Base-by-base conservation (phyloP, 2,888 invertebrate genomes). In the Candidula unifasciata region DNA sequence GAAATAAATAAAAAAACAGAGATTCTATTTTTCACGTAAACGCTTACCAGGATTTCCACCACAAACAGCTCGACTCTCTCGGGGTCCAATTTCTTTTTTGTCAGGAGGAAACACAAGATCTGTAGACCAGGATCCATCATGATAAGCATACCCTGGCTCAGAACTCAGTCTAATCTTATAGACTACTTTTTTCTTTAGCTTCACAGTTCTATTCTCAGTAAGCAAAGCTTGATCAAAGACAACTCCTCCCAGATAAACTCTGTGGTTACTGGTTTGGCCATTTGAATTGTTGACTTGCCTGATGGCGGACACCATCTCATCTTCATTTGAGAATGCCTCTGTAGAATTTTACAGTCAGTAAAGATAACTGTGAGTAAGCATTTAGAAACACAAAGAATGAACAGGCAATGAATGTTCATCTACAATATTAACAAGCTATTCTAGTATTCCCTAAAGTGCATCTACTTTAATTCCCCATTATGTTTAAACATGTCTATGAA, bases 71-170 rank as follows among this genome's bases (percentile, higher is more conserved):
- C 90, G 89, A 5, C 94, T 93, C 80, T 95, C 95, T 87, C 97
- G 94, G 0, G 97, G 97, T 2, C 97, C 97, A 2, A 95, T 94
- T 3, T 93, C 90, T 3, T 93, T 90, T 92, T 95, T 96, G 92
- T 95, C 96, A 54, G 94, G 88, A 0, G 96, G 96, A 93, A 96
- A 97, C 73, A 96, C 93, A 5, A 95, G 91, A 90, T 96, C 95
- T 0, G 97, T 97, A 30, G 95, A 94, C 97, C 97, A 97, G 77
- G 92, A 90, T 16, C 79, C 60, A 10, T 82, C 83, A 35, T 90
- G 88, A 10, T 88, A 87, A 79, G 87, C 87, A n/a, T 88, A 27
- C 13, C 54, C n/a, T n/a, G 69, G 71, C 54, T 84, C 64, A 3
- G 89, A 91, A 73, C 88, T 88, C 6, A 90, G 84, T 24, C 91